Conservation (phyloP, 2,797 vertebrate species). For the Cossypha caffra region DNA sequence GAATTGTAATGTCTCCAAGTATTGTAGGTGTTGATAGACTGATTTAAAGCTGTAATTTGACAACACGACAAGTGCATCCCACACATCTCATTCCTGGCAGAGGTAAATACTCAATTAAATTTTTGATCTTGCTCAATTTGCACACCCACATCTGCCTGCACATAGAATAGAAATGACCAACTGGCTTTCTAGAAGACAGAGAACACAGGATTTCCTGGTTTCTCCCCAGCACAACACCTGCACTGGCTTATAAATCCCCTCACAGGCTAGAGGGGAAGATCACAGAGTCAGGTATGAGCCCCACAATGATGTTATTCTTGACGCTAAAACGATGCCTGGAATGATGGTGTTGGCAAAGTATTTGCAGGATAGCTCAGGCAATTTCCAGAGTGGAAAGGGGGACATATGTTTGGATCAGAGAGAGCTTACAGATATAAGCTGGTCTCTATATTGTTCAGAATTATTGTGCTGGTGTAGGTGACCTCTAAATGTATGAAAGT, state of each 20-base stretch:
- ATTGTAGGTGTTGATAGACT: not conserved
- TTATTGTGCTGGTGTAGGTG: not conserved
- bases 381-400: not conserved
- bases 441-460: not conserved
- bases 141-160: not conserved
- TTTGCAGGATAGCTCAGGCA: not conserved
- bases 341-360: rapidly evolving
- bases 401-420: not conserved
- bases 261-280: not conserved
- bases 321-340: not conserved
- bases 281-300: rapidly evolving
- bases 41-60: not conserved
- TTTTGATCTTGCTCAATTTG: not conserved
- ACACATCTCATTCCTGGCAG: not conserved
- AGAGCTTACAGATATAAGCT: rapidly evolving
- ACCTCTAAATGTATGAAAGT: not conserved
- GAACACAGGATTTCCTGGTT: not conserved
- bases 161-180: not conserved
- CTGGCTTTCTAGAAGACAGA: not conserved
- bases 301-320: not conserved
- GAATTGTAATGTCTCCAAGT: not conserved
- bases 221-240: not conserved
- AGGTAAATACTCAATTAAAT: not conserved
- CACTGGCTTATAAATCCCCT: not conserved
- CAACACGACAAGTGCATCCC: not conserved